Conservation (phyloP, 2,888 invertebrate species). For the Lasioglossum marginatum region DNA sequence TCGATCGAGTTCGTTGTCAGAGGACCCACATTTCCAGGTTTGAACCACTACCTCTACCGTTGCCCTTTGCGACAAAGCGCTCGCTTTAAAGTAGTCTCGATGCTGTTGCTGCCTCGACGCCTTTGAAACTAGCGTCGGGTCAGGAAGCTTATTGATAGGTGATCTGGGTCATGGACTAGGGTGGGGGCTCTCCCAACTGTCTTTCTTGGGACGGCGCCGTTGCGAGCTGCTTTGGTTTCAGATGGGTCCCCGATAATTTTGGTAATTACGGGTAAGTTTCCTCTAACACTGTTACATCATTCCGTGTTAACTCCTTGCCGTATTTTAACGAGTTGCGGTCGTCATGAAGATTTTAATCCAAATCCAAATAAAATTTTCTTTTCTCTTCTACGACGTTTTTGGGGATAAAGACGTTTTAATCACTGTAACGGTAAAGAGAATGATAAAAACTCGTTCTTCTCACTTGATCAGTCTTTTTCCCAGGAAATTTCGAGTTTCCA, state of each 20-base stretch:
- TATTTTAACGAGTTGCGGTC: too few species aligned
- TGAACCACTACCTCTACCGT: neutral
- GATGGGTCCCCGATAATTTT: neutral
- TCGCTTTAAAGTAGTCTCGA: conserved; percentile 8
- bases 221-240: neutral
- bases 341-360: too few species aligned
- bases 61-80: conserved; percentile 26
- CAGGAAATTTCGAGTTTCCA: neutral
- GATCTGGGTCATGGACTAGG: conserved; percentile 20
- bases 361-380: too few species aligned
- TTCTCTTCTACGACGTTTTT: too few species aligned
- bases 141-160: conserved; percentile 20
- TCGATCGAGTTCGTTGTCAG: neutral
- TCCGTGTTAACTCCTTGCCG: too few species aligned
- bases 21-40: neutral
- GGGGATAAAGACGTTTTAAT: too few species aligned
- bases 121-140: conserved; percentile 2
- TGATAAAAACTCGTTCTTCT: neutral
- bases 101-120: conserved; percentile 15
- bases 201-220: neutral
- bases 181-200: neutral
- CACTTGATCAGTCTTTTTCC: neutral
- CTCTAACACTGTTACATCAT: too few species aligned
- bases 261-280: neutral
- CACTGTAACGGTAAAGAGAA: too few species aligned